A percentile compares a stretch with the other conserved stretches of the same genome.
These are phyloP conservation scores for Epinephelus cyanopodus DNA, from an alignment of 2,113 vertebrate species.

Conservation along the genomic window DNA sequence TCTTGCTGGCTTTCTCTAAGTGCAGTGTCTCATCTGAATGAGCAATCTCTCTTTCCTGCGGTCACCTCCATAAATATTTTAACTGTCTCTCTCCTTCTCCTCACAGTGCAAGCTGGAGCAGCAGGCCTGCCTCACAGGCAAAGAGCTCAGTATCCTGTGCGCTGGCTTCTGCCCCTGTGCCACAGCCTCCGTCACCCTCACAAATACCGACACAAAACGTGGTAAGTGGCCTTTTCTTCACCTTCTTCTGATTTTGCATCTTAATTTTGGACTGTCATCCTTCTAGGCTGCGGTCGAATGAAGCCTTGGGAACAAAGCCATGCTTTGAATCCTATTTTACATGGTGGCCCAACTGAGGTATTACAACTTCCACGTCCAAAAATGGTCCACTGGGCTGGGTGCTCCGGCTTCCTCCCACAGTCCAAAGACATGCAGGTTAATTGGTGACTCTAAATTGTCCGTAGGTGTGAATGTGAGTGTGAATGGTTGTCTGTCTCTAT, in stretches of 20 bases:
- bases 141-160: conserved; percentile 91
- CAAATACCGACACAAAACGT: conserved; percentile 78
- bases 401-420: no score
- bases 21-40: conserved; percentile 75
- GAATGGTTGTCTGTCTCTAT: no score
- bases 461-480: no score
- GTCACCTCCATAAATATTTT: conserved; percentile 75
- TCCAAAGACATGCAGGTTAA: no score
- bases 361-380: no score
- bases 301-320: no score
- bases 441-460: no score
- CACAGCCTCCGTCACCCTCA: conserved; percentile 55
- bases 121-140: conserved; percentile 94
- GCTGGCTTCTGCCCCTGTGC: conserved; percentile 93
- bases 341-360: no score
- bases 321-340: no score
- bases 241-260: not conserved
- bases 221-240: conserved; percentile 61
- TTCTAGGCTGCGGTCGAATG: not conserved
- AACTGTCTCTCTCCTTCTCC: conserved; percentile 46
- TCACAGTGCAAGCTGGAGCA: conserved; percentile 92
- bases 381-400: no score
- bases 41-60: conserved; percentile 65
- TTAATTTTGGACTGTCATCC: not conserved
- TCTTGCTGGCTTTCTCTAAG: conserved; percentile 60